A percentile compares a stretch with the other conserved stretches of the same genome.
These are phyloP conservation scores for Chascanopsetta lugubris DNA, from an alignment of 2,113 vertebrate genomes.

Conservation along the genomic window DNA sequence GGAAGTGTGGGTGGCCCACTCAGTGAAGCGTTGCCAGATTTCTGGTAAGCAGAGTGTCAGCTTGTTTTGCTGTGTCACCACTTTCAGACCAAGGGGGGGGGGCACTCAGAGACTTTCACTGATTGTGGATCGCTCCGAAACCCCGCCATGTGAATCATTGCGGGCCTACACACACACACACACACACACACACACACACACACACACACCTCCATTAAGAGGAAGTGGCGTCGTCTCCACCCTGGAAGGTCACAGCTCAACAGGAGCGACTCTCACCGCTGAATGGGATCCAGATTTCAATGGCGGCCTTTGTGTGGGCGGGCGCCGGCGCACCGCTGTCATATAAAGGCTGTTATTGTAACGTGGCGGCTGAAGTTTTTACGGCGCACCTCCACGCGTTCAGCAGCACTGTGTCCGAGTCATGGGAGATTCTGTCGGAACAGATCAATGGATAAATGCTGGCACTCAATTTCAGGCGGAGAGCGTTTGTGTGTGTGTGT, in stretches of 20 bases:
- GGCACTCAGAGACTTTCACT: constrained; percentile 11
- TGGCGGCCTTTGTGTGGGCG: constrained; percentile 64
- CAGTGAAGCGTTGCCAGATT: constrained; percentile 72
- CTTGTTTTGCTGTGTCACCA: constrained; percentile 76
- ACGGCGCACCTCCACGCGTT: constrained; percentile 53
- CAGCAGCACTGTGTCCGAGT: constrained; percentile 39
- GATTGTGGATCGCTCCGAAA: constrained; percentile 32
- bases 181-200: constrained; percentile 35
- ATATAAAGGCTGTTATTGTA: constrained; percentile 72
- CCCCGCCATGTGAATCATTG: constrained; percentile 55
- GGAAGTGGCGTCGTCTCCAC: constrained; percentile 68
- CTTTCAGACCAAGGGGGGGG: constrained; percentile 40
- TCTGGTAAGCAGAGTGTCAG: constrained; percentile 66
- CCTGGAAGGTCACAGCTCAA: constrained; percentile 65
- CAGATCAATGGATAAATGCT: constrained; percentile 64
- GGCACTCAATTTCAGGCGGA: constrained; percentile 54
- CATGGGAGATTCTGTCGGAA: constrained; percentile 27
- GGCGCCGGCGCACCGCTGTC: constrained; percentile 28
- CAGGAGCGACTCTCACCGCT: constrained; percentile 50
- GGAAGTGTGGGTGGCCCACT: constrained; percentile 70
- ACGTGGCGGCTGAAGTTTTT: constrained; percentile 62
- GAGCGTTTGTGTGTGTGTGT: constrained; percentile 33
- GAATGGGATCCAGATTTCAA: constrained; percentile 70
- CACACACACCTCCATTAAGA: constrained; percentile 50
- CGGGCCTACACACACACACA: constrained; percentile 33